Evolutionary conservation across 64 coral and sea anemone species (phyloP), one percentile per base, ranked within the genome.

Genomic region (Pocillopora damicornis): DNA sequence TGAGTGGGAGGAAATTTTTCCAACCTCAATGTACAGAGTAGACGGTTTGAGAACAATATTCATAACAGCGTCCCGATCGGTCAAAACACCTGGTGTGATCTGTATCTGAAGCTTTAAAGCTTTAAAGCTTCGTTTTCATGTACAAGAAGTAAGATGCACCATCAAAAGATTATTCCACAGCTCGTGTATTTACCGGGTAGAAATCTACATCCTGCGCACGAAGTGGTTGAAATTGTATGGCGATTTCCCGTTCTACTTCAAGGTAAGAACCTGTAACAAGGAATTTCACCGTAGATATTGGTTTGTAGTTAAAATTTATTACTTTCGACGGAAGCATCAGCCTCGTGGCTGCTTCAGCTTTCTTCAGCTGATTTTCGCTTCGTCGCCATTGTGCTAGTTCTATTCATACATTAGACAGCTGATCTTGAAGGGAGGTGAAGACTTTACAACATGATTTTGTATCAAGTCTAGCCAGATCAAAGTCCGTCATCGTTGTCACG

Each of bases 1-100:
- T 38, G 63, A 73, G 42, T 85, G 81, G 38, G 65, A 85, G 66
- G 81, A 85, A 85, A 85, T 85, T 85, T 85, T 85, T 85, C 37
- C 26, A 58, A 38, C 20, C 69, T 71, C 37, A 85, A 85, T 85
- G 69, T 85, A 51, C 51, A 36, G 13, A 13, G 22, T 11, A 16
- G 10, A 26, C 5, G 67, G 22, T 71, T 11, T 20, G 22, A 23
- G 11, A 71, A 42, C 18, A 58, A 11, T 10, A 1, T 17, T 14
- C 36, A 5, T 71, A 10, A 51, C 12, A 20, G 26, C 35, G 20
- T 57, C 67, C 57, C 22, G 35, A 16, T n/a, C 10, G 62, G 51
- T 57, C 17, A 1, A 73, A 73, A 85, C 37, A 72, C 37, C 22
- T 38, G 35, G 17, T 15, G 45, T 26, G 25, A 2, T 68, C 37